Evolutionary conservation across 2,113 vertebrate genomes (phyloP).

Genomic region (Spea multiplicata): DNA sequence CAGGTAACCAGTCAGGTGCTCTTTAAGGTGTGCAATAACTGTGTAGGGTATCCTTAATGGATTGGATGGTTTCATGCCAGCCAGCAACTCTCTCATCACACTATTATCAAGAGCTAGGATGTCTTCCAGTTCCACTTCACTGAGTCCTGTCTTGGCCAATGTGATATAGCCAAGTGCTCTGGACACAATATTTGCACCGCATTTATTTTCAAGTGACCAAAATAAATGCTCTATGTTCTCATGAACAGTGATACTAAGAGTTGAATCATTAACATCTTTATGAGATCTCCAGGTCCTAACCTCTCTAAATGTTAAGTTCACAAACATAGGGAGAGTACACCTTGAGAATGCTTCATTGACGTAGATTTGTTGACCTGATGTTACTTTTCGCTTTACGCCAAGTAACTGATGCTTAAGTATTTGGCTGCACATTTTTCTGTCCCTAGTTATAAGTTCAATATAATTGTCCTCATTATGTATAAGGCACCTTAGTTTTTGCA

Average conservation of each 20-base stretch:
- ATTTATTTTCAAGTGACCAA: slow-evolving; percentile 86
- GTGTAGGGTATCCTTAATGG: slow-evolving; percentile 88
- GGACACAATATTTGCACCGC: slow-evolving; percentile 84
- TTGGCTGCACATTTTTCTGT: slow-evolving; percentile 95
- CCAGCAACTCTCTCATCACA: slow-evolving; percentile 83
- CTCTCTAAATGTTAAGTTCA: slow-evolving; percentile 94
- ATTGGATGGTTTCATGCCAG: slow-evolving; percentile 75
- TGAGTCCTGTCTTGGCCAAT: slow-evolving; percentile 91
- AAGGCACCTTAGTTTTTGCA: slow-evolving; percentile 90
- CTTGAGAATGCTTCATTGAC: slow-evolving; percentile 94
- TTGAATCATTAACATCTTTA: slow-evolving; percentile 93
- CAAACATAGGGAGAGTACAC: slow-evolving; percentile 96
- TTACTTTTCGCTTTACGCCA: slow-evolving; percentile 91
- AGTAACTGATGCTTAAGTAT: slow-evolving; percentile 94
- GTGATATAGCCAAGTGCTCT: slow-evolving; percentile 95
- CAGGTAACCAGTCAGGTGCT: slow-evolving; percentile 90
- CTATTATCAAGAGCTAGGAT: slow-evolving; percentile 94
- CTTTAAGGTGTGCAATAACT: slow-evolving; percentile 88
- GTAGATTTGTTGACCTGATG: slow-evolving; percentile 97
- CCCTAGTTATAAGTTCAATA: slow-evolving; percentile 84
- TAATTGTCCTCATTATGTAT: slow-evolving; percentile 88
- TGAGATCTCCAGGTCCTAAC: slow-evolving; percentile 94
- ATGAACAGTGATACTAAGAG: slow-evolving; percentile 90
- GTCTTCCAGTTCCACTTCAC: slow-evolving; percentile 94
- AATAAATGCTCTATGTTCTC: slow-evolving; percentile 97